A percentile compares a stretch with the other conserved stretches of the same genome.
These are phyloP conservation scores for Sarcophaga subvicina DNA, from an alignment of 2,888 invertebrate genomes.

Conservation along the genomic window DNA sequence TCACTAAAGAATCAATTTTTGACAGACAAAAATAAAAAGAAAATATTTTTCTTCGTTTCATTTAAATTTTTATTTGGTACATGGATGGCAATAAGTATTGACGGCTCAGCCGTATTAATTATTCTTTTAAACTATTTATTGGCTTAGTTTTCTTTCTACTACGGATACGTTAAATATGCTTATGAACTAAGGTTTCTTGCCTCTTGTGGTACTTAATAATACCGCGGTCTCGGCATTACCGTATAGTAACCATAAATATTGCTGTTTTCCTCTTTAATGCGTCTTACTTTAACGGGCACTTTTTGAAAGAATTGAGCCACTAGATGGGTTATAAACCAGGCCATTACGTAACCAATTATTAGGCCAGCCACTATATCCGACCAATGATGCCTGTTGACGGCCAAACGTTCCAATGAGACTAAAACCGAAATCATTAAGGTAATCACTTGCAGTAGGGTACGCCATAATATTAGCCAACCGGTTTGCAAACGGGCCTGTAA, in stretches of 20 bases:
- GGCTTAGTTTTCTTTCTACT: background rate
- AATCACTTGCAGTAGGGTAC: conserved; percentile 72
- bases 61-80: background rate
- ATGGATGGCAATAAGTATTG: background rate
- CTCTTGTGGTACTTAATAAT: conserved; percentile 17
- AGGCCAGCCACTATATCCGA: conserved; percentile 74
- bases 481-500: conserved; percentile 75
- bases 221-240: conserved; percentile 57
- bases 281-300: conserved; percentile 56
- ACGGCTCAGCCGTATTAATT: background rate
- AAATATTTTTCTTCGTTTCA: background rate
- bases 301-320: conserved; percentile 73
- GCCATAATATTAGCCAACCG: conserved; percentile 72
- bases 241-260: conserved; percentile 63
- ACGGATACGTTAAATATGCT: background rate
- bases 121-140: background rate
- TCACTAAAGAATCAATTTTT: too few relatives aligned
- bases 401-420: conserved; percentile 74
- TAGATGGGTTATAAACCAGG: conserved; percentile 71
- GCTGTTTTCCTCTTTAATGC: conserved; percentile 47
- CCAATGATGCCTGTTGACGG: conserved; percentile 74
- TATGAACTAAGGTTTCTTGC: background rate
- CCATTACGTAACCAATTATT: conserved; percentile 70
- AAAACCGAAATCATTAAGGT: conserved; percentile 69
- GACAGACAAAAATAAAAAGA: background rate